Base-by-base conservation (phyloP, 2,113 vertebrate species). In the Oenanthe melanoleuca region DNA sequence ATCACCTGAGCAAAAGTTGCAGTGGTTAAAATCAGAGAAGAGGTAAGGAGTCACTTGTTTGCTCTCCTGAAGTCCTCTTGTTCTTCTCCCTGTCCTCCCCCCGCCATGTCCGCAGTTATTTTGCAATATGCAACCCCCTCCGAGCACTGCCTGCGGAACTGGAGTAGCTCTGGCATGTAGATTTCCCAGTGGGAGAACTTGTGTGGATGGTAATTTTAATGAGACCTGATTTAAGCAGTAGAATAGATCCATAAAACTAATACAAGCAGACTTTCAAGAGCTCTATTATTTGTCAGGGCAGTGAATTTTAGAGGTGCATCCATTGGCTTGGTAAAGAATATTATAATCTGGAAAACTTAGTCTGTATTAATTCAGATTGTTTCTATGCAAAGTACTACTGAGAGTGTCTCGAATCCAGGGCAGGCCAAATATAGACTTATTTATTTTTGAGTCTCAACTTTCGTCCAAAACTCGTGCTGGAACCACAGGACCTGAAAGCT, bases 141-240 rank as follows among this genome's bases (percentile, higher is more conserved):
- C 81, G 45, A 97, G 96, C 97, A 82, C 88, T 4, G 97, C 95
- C 97, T 96, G 94, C 89, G 93, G 96, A 97, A 96, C 95, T 92
- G 88, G 97, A 97, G 96, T 92, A 96, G 95, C 95, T 95, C 94
- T 96, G 96, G 96, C 95, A 96, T 95, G 94, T 93, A 88, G 91
- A 96, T 97, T 97, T 94, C 97, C 97, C 97, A 94, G 85, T 95
- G 95, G 97, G 93, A 96, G 94, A 96, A 97, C 89, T 95, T 95
- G 89, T 95, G 96, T 97, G 96, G 96, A 97, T 97, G 95, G 96
- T 97, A 96, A 97, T 97, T 97, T 97, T 97, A 97, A 97, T 97
- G 95, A 97, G 96, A 97, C 96, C 96, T 97, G 97, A 97, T 97
- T 97, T 97, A 97, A 97, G 95, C 96, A 97, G 96, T 97, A 96